These are phyloP conservation scores for Gouania willdenowi DNA, from an alignment of 2,797 vertebrate species.

Conservation along the genomic window DNA sequence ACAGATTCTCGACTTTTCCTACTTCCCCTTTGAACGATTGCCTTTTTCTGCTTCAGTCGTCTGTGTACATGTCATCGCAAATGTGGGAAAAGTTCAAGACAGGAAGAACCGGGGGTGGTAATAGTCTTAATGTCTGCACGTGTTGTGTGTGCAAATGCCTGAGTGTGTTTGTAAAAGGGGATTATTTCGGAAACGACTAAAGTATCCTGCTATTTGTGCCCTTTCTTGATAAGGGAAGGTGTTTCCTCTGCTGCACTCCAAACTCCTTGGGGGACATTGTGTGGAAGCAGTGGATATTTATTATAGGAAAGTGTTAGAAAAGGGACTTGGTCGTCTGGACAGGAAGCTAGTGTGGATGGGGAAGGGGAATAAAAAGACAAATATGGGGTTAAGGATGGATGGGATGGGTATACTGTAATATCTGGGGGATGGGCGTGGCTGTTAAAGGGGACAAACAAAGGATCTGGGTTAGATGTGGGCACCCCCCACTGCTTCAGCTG, in stretches of 20 bases:
- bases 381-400: slow-evolving; percentile 24
- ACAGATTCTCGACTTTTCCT: too few relatives aligned
- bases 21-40: too few relatives aligned
- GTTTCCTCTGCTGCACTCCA: slow-evolving; percentile 63
- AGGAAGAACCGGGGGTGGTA: slow-evolving; percentile 5
- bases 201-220: slow-evolving; percentile 59
- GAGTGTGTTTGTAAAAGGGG: slow-evolving; percentile 5
- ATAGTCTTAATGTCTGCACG: slow-evolving; percentile 5
- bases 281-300: slow-evolving; percentile 47
- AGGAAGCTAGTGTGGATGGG: neutral
- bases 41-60: too few relatives aligned
- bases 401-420: slow-evolving; percentile 30
- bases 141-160: neutral
- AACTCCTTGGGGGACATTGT: slow-evolving; percentile 65
- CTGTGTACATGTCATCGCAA: neutral
- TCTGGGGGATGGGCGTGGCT: slow-evolving; percentile 29
- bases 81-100: neutral
- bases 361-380: neutral
- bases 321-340: slow-evolving; percentile 47
- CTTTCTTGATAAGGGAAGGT: slow-evolving; percentile 68
- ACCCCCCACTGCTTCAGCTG: slow-evolving; percentile 51
- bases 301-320: slow-evolving; percentile 68
- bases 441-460: slow-evolving; percentile 37
- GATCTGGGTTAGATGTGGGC: slow-evolving; percentile 46
- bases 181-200: slow-evolving; percentile 53